Percentiles rank a stretch among this genome's conserved stretches.
Conservation (phyloP, 2,888 invertebrate genomes). For the Suillia variegata region DNA sequence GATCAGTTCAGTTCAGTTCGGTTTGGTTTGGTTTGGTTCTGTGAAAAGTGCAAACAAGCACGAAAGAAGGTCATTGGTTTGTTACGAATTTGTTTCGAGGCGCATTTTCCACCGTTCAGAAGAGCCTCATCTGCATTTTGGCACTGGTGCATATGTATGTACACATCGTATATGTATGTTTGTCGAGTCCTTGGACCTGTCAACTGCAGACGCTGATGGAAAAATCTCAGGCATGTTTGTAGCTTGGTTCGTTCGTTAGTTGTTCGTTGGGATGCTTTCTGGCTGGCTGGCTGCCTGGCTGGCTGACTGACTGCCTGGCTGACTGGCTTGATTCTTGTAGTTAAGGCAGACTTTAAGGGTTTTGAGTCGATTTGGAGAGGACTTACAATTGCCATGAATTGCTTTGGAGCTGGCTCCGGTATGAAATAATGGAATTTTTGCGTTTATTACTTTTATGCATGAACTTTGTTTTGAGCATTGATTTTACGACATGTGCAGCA, state of each 20-base stretch:
- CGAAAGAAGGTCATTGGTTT: conserved; percentile 42
- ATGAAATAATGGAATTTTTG: background rate
- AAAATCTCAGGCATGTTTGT: background rate
- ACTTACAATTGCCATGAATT: background rate
- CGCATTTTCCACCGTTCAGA: conserved; percentile 1
- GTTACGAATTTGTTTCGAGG: conserved; percentile 45
- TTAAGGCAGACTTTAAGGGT: background rate
- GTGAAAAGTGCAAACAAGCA: background rate
- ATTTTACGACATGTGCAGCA: background rate
- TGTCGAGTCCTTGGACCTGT: conserved; percentile 12
- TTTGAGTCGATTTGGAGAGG: no score
- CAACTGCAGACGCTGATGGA: conserved; percentile 4
- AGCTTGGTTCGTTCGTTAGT: no score
- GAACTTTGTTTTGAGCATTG: background rate
- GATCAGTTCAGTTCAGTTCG: background rate
- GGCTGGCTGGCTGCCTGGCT: no score
- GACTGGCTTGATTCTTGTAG: background rate
- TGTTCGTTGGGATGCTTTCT: no score
- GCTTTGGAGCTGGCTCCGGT: background rate
- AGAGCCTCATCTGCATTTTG: no score
- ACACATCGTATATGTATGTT: no score
- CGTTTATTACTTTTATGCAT: background rate
- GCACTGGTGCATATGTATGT: no score
- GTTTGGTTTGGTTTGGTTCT: background rate
- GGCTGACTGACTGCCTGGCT: background rate